A percentile compares a stretch with the other conserved stretches of the same genome.
Conservation (phyloP, 2,888 invertebrate species). For the Dryococelus australis region DNA sequence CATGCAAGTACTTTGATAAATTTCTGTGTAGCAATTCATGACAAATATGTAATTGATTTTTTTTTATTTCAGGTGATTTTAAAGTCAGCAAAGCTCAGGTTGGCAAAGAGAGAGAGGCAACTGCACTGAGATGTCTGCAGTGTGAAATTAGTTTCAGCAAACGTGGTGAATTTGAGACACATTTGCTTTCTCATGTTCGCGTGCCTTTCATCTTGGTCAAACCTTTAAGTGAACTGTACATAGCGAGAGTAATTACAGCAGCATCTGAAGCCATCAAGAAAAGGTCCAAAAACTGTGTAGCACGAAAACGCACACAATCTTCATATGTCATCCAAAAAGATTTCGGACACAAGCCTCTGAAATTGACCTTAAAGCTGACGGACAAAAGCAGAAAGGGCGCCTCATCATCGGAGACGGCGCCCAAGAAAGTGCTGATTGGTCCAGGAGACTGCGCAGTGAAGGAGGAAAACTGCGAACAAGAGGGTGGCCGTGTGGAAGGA, state of each 20-base stretch:
- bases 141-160: conserved; percentile 22
- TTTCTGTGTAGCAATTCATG: too few species aligned
- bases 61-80: neutral
- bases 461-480: conserved; percentile 38
- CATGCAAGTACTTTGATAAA: too few species aligned
- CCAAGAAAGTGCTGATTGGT: conserved; percentile 35
- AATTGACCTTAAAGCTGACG: conserved; percentile 39
- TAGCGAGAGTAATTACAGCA: conserved; percentile 21
- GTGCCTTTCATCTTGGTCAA: conserved; percentile 33
- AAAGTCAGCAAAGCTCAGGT: neutral
- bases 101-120: neutral
- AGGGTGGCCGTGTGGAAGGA: conserved; percentile 34
- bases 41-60: neutral
- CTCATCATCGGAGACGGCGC: conserved; percentile 38
- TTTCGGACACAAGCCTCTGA: conserved; percentile 25
- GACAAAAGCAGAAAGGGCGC: neutral
- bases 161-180: conserved; percentile 33
- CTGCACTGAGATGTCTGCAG: neutral
- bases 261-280: neutral
- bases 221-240: conserved; percentile 28
- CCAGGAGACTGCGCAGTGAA: conserved; percentile 39
- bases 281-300: conserved; percentile 10
- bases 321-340: conserved; percentile 37
- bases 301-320: conserved; percentile 35
- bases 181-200: conserved; percentile 38